Conservation (phyloP, 92 coral and sea anemone species). For the Meandrina meandrites region DNA sequence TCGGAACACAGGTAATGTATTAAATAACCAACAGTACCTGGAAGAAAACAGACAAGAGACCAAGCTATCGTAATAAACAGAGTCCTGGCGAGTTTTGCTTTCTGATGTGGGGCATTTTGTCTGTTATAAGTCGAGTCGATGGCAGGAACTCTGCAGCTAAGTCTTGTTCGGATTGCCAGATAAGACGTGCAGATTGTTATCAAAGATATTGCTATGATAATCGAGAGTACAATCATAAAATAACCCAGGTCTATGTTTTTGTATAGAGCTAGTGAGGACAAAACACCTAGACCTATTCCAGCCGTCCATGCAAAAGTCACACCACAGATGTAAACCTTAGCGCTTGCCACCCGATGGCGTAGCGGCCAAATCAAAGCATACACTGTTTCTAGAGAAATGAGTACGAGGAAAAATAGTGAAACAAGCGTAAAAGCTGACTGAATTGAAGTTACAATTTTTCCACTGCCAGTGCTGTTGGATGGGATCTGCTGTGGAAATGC, state of each 20-base stretch:
- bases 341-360: not conserved
- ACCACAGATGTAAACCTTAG: not conserved
- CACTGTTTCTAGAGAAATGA: not conserved
- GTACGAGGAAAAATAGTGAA: not conserved
- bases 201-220: not conserved
- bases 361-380: conserved; percentile 22
- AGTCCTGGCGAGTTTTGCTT: conserved; percentile 1
- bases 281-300: not conserved
- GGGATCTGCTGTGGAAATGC: not conserved
- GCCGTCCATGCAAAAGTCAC: not conserved
- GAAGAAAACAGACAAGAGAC: too few relatives aligned
- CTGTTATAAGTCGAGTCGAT: not conserved
- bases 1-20: too few relatives aligned
- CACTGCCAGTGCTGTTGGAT: not conserved
- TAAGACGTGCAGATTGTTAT: not conserved
- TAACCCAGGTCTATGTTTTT: not conserved
- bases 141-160: not conserved
- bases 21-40: too few relatives aligned
- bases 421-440: not conserved
- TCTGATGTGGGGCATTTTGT: not conserved
- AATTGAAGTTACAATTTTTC: not conserved
- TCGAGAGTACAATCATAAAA: not conserved
- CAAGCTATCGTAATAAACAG: not conserved
- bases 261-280: not conserved
- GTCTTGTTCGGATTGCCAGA: conserved; percentile 11